Conservation (phyloP, 2,888 invertebrate species). For the Limenitis camilla region DNA sequence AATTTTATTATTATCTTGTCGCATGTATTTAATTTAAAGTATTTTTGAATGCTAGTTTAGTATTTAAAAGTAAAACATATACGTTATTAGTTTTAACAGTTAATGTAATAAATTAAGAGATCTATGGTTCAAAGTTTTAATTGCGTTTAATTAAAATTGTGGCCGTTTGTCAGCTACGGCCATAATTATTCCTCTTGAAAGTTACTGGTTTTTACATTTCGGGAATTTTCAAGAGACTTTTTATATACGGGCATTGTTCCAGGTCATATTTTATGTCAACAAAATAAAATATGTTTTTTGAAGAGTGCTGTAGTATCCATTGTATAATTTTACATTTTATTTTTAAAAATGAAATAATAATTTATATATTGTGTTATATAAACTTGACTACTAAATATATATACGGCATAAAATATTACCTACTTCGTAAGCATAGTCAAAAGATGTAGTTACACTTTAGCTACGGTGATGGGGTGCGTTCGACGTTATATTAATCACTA, state of each 20-base stretch:
- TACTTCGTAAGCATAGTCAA: too few species aligned
- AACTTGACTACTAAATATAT: too few species aligned
- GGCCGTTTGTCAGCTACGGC: conserved; percentile 11
- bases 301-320: neutral
- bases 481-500: too few species aligned
- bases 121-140: conserved; percentile 9
- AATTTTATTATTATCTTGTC: too few species aligned
- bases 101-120: neutral
- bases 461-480: too few species aligned
- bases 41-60: neutral
- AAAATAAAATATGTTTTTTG: neutral
- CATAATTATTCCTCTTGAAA: conserved; percentile 12
- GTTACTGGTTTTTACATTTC: conserved; percentile 9
- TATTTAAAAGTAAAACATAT: neutral
- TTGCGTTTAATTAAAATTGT: conserved; percentile 13
- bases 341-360: too few species aligned
- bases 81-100: neutral
- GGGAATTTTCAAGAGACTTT: conserved; percentile 11
- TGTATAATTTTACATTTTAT: too few species aligned
- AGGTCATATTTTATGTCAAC: neutral
- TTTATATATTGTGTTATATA: too few species aligned
- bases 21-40: neutral
- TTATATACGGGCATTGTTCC: conserved; percentile 10
- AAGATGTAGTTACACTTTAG: too few species aligned
- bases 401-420: too few species aligned